A percentile compares a stretch with the other conserved stretches of the same genome.
Evolutionary conservation across 2,888 invertebrate genomes (phyloP).

Genomic region (Caprella mutica): DNA sequence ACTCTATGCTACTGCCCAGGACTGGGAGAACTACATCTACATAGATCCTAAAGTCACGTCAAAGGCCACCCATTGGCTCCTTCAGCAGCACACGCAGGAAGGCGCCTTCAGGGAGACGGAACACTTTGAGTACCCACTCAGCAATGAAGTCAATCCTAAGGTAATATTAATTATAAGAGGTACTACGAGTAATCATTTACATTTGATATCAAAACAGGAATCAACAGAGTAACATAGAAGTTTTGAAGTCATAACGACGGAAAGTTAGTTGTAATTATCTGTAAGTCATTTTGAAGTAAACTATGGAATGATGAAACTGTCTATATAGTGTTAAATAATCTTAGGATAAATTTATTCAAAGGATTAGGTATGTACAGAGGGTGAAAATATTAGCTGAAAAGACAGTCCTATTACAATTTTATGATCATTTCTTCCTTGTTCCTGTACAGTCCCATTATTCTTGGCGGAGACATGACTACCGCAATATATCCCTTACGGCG

Average conservation of each 20-base stretch:
- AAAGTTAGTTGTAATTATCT: too few species aligned
- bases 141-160: conserved; percentile 36
- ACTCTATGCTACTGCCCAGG: conserved; percentile 44
- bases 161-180: too few species aligned
- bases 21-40: conserved; percentile 93
- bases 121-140: conserved; percentile 34
- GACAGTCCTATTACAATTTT: neutral
- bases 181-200: too few species aligned
- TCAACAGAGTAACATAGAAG: too few species aligned
- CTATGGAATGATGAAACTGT: too few species aligned
- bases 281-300: too few species aligned
- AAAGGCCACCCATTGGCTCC: conserved; percentile 71
- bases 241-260: too few species aligned
- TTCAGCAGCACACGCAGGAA: conserved; percentile 67
- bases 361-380: neutral
- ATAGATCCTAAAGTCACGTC: conserved; percentile 80
- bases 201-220: too few species aligned
- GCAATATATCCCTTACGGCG: conserved; percentile 82
- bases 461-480: conserved; percentile 39
- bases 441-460: conserved; percentile 5
- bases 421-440: neutral
- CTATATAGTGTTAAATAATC: neutral
- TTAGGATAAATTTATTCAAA: neutral
- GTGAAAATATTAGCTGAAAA: neutral
- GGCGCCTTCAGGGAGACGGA: conserved; percentile 56